phyloP scores from a whole-genome alignment of 2,888 invertebrate species.

The Sinopyrophorus schimmeli region DNA sequence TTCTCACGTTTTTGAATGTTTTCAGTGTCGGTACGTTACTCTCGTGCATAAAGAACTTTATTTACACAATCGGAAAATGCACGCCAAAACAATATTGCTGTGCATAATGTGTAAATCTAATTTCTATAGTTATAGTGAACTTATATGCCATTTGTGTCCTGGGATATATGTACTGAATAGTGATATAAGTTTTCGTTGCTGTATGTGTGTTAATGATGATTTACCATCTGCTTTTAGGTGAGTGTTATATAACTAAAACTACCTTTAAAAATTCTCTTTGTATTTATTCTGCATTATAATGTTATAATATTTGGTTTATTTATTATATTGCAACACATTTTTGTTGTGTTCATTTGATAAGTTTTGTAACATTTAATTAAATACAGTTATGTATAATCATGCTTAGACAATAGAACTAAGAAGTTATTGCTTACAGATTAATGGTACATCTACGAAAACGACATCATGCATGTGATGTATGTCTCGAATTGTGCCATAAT shows the following conservation, averaged over 20 bases:
- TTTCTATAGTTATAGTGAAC: conserved; percentile 85
- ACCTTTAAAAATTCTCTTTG: too few relatives aligned
- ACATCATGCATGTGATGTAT: conserved; percentile 86
- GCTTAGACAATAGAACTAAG: too few relatives aligned
- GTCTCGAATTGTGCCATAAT: conserved; percentile 78
- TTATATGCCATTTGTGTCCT: conserved; percentile 85
- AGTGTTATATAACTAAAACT: too few relatives aligned
- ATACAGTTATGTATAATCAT: too few relatives aligned
- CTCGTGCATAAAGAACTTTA: conserved; percentile 82
- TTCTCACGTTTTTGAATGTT: conserved; percentile 80
- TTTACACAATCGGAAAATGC: conserved; percentile 84
- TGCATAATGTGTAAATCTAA: conserved; percentile 88
- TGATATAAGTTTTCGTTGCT: conserved; percentile 78
- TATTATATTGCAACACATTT: too few relatives aligned
- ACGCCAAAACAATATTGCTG: conserved; percentile 77
- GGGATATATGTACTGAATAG: conserved; percentile 68
- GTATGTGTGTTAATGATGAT: conserved; percentile 75
- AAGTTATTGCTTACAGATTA: conserved; percentile 55
- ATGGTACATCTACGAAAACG: conserved; percentile 86
- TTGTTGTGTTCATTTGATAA: too few relatives aligned
- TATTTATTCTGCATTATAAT: too few relatives aligned
- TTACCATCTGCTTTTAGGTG: conserved; percentile 76
- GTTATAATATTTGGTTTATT: too few relatives aligned
- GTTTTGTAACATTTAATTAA: too few relatives aligned
- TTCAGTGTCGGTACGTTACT: conserved; percentile 80